Conservation (phyloP, 2,888 invertebrate species). For the Orchesella flavescens region DNA sequence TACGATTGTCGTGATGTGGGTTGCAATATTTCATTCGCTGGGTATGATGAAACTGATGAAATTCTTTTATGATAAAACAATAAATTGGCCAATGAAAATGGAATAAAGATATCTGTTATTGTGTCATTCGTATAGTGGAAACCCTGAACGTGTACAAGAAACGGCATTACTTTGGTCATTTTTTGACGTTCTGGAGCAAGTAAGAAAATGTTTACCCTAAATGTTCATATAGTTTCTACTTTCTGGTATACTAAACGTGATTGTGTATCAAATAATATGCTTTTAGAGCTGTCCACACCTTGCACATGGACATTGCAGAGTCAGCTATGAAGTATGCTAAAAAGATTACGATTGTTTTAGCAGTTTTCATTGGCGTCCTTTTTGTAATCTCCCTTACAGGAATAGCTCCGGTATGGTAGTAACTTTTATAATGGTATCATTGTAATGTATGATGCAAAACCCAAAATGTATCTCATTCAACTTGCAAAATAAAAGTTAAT, state of each 20-base stretch:
- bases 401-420: neutral
- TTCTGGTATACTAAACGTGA: no score
- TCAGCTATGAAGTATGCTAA: neutral
- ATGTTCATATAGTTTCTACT: no score
- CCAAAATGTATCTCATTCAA: no score
- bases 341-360: neutral
- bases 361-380: neutral
- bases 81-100: no score
- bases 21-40: slow-evolving; percentile 27
- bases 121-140: neutral
- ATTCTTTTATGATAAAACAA: slow-evolving; percentile 14
- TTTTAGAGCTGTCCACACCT: slow-evolving; percentile 41
- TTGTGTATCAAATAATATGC: no score
- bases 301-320: slow-evolving; percentile 48
- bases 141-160: slow-evolving; percentile 37
- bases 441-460: no score
- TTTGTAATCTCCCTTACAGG: neutral
- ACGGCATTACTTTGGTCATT: slow-evolving; percentile 17
- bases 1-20: slow-evolving; percentile 40
- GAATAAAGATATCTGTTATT: no score
- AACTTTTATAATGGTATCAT: no score
- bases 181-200: slow-evolving; percentile 48
- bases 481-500: neutral
- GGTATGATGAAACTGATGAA: neutral
- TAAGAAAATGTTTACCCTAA: slow-evolving; percentile 8